A percentile compares a stretch with the other conserved stretches of the same genome.
These are phyloP conservation scores for Chymomyza procnemis DNA, from an alignment of 2,888 invertebrate species.

Conservation along the genomic window DNA sequence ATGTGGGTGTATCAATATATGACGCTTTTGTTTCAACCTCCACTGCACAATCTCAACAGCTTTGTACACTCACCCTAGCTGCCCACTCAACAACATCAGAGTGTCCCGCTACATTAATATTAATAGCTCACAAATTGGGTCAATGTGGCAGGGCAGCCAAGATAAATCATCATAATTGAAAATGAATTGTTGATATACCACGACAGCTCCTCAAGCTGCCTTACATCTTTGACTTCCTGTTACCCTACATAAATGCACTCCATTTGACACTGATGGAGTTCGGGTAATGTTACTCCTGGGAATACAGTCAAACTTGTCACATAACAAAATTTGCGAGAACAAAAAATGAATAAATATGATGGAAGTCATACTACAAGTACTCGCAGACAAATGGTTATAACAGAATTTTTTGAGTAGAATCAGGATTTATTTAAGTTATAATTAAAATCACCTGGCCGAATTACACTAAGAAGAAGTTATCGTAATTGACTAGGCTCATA, in stretches of 20 bases:
- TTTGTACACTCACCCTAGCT: conserved; percentile 5
- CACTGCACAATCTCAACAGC: not conserved
- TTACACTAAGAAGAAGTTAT: too few species aligned
- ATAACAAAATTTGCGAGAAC: not conserved
- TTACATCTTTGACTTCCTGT: not conserved
- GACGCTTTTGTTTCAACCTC: not conserved
- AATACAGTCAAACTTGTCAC: not conserved
- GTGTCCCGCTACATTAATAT: conserved; percentile 56
- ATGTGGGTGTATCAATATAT: not conserved
- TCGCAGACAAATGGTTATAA: too few species aligned
- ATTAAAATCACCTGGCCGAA: too few species aligned
- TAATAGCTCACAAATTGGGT: conserved; percentile 66
- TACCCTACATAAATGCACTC: not conserved
- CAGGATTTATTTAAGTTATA: too few species aligned
- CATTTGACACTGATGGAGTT: not conserved
- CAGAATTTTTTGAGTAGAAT: too few species aligned
- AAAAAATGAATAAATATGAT: not conserved
- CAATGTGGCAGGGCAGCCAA: conserved; percentile 51
- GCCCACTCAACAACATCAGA: not conserved
- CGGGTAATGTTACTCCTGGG: not conserved
- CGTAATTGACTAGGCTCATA: too few species aligned
- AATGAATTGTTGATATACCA: conserved; percentile 62
- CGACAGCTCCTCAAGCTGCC: conserved; percentile 10
- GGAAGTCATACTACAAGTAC: not conserved
- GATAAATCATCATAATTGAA: conserved; percentile 72